Conservation (phyloP, 2,113 vertebrate species). For the Phalacrocorax aristotelis region DNA sequence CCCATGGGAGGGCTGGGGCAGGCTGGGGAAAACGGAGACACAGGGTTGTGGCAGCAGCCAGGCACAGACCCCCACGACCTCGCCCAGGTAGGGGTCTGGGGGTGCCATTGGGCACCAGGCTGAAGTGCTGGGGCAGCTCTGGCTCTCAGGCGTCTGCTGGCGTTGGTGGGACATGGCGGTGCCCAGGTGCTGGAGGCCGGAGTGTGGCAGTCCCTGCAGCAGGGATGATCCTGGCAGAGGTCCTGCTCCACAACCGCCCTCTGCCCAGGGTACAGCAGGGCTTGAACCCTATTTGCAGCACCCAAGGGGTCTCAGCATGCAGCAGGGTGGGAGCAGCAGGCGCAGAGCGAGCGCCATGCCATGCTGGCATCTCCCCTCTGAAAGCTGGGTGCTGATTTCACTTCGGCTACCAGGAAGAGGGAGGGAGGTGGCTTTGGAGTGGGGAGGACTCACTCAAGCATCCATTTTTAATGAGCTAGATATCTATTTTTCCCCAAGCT, state of each 20-base stretch:
- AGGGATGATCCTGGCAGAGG: not conserved
- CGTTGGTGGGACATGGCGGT: not conserved
- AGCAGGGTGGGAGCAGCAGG: not conserved
- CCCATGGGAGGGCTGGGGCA: not conserved
- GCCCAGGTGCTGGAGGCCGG: not conserved
- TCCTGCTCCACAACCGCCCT: not conserved
- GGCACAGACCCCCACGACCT: not conserved
- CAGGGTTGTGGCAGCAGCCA: not conserved
- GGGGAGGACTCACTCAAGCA: constrained; percentile 40
- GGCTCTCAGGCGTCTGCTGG: rapidly evolving
- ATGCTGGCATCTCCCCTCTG: not conserved
- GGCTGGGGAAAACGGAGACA: not conserved
- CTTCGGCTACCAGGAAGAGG: constrained; percentile 45
- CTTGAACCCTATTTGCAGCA: not conserved
- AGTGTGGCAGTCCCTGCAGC: not conserved
- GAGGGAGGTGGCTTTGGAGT: constrained; percentile 57
- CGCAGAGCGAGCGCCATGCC: rapidly evolving
- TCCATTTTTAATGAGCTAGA: constrained; percentile 67
- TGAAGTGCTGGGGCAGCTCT: not conserved
- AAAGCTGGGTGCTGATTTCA: constrained; percentile 55
- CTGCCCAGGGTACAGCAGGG: rapidly evolving
- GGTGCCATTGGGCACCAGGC: not conserved
- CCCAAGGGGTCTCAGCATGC: rapidly evolving
- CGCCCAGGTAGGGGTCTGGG: rapidly evolving
- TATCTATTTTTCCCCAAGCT: constrained; percentile 68